phyloP scores from a whole-genome alignment of 1,140 invertebrate species.

The Bombus pascuorum region DNA sequence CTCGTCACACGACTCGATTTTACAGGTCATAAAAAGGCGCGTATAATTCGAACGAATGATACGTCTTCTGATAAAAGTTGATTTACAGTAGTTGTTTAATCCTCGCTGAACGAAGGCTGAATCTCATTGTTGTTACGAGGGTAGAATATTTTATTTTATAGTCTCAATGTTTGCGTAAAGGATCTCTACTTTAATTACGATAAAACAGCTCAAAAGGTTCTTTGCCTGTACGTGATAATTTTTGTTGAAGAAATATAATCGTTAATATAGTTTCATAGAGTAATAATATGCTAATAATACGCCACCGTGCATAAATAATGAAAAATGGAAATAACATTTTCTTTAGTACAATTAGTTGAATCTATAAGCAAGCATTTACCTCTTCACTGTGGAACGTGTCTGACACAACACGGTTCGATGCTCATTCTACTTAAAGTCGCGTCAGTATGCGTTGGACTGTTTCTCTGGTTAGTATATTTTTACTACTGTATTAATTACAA shows the following conservation, averaged over 20 bases:
- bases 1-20: background rate
- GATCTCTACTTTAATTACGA: background rate
- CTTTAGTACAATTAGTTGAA: background rate
- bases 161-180: too few relatives aligned
- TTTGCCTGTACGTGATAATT: too few relatives aligned
- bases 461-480: too few relatives aligned
- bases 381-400: background rate
- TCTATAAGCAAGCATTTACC: background rate
- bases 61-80: background rate
- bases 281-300: background rate
- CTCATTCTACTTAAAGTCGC: background rate
- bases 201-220: background rate
- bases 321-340: background rate
- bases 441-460: too few relatives aligned
- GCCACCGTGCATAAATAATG: background rate
- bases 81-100: background rate
- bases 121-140: background rate
- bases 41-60: background rate
- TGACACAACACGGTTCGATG: too few relatives aligned
- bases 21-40: background rate
- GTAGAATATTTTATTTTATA: background rate
- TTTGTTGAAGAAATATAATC: background rate
- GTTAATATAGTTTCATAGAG: background rate
- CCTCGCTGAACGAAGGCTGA: background rate
- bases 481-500: too few relatives aligned